phyloP scores from a whole-genome alignment of 2,888 invertebrate genomes.

The Nematopogon swammerdamellus region DNA sequence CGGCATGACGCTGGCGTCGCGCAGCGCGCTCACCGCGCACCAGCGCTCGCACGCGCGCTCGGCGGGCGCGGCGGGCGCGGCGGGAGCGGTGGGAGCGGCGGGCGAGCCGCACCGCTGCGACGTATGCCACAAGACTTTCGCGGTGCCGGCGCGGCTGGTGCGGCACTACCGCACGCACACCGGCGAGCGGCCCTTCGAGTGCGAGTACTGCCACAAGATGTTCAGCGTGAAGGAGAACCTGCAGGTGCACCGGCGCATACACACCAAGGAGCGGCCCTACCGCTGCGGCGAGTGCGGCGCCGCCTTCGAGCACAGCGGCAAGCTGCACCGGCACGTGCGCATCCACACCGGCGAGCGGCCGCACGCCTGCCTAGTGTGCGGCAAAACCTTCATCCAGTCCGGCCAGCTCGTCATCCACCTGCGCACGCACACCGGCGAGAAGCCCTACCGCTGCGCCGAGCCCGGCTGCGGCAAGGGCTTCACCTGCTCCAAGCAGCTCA shows the following conservation, averaged over 20 bases:
- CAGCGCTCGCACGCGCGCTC: conserved; percentile 61
- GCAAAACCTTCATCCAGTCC: conserved; percentile 88
- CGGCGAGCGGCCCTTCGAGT: conserved; percentile 87
- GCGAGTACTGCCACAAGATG: conserved; percentile 89
- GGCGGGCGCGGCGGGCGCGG: conserved; percentile 34
- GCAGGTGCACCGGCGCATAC: conserved; percentile 85
- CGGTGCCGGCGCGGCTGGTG: conserved; percentile 80
- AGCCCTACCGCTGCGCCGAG: conserved; percentile 76
- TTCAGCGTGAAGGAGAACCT: conserved; percentile 92
- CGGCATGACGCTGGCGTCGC: conserved; percentile 71
- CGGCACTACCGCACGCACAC: conserved; percentile 89
- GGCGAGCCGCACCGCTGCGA: conserved; percentile 83
- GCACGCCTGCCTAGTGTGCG: conserved; percentile 83
- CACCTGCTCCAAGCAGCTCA: conserved; percentile 88
- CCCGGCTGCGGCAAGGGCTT: conserved; percentile 88
- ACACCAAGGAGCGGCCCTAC: conserved; percentile 89
- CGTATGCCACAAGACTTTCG: conserved; percentile 87
- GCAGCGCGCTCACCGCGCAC: conserved; percentile 71
- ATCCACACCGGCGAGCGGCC: conserved; percentile 90
- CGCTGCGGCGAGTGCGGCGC: conserved; percentile 85
- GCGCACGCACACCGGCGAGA: conserved; percentile 85
- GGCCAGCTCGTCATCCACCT: conserved; percentile 90
- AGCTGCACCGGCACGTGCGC: conserved; percentile 85
- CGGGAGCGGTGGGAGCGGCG: conserved; percentile 22
- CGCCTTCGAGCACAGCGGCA: conserved; percentile 89